Conservation (phyloP, 1,140 invertebrate species). For the Drosophila melanogaster region Release_6_plus_ISO1_MT NC_004354.4:8718501-8719000, state of each 20-base stretch:
- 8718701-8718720: slow-evolving; percentile 95
- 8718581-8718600: slow-evolving; percentile 98
- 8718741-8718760: slow-evolving; percentile 86
- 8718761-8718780: slow-evolving; percentile 92
- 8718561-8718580: slow-evolving; percentile 98
- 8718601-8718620: slow-evolving; percentile 95
- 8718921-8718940: slow-evolving; percentile 94
- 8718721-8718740: slow-evolving; percentile 96
- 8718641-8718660: slow-evolving; percentile 87
- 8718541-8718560: slow-evolving; percentile 96
- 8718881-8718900: slow-evolving; percentile 99
- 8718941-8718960: slow-evolving; percentile 98
- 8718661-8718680: slow-evolving; percentile 96
- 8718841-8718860: slow-evolving; percentile 96
- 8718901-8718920: slow-evolving; percentile 97
- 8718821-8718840: slow-evolving; percentile 99
- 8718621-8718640: slow-evolving; percentile 94
- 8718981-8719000: slow-evolving; percentile 96
- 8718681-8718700: slow-evolving; percentile 96
- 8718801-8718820: slow-evolving; percentile 99
- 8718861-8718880: slow-evolving; percentile 94
- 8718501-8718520: slow-evolving; percentile 99
- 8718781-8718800: slow-evolving; percentile 97
- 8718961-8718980: slow-evolving; percentile 97
- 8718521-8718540: slow-evolving; percentile 98